Base-by-base conservation (phyloP, 2,888 invertebrate genomes). In the Diarsia brunnea region DNA sequence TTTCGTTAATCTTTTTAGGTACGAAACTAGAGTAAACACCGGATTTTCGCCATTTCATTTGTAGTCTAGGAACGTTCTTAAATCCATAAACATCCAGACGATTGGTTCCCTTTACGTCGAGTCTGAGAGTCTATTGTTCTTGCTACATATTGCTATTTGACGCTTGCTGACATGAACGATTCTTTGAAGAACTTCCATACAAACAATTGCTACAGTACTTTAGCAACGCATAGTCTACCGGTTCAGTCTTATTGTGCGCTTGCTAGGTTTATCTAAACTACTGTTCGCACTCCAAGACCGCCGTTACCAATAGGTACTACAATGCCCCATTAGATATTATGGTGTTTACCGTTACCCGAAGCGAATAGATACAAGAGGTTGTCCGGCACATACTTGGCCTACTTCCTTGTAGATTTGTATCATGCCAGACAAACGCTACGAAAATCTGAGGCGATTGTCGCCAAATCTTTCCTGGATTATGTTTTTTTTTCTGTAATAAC, bases 231-330 rank as follows among this genome's bases (percentile, higher is more conserved):
- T n/a, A 19, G 4, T 12, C 14, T 60, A 70, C 16, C 43, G 60
- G 79, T 69, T 19, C 58, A 68, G 63, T 47, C 12, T 43, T 49
- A 61, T 31, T 16, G 65, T 31, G 45, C 45, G 45, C 45, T 27
- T 72, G 31, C 58, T 45, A 51, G 11, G 58, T 47, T 77, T 80
- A 73, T 78, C 60, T 61, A 53, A 60, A 65, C 21, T 47, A 51
- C 51, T 47, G 55, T 45, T 51, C 58, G 16, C 31, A 51, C 24
- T 70, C 24, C 11, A 16, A 61, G 45, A 51, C 12, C 4, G n/a
- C 82, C 53, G 31, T 82, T 82, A 78, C 53, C 55, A 67, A 60
- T 73, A 24, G 7, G 24, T 58, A n/a, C 43, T 24, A 19, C 45
- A 74, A 63, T 81, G 49, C 24, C 27, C 66, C 43, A 45, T 81